phyloP scores from a whole-genome alignment of 2,113 vertebrate species.

The Tragelaphus strepsiceros region DNA sequence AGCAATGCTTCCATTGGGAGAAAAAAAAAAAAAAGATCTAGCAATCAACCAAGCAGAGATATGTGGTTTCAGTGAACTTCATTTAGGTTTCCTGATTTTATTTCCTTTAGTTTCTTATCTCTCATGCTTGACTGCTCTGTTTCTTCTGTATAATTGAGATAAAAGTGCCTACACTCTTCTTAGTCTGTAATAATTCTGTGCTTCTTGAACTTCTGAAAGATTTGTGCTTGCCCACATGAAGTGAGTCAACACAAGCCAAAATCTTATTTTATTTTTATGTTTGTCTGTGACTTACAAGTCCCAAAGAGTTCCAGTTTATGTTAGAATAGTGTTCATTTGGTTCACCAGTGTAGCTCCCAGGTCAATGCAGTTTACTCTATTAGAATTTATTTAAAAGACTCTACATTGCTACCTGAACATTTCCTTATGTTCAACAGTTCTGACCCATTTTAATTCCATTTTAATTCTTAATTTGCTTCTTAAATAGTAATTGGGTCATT shows the following conservation, averaged over 20 bases:
- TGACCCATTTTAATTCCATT: neutral
- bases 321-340: neutral
- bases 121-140: neutral
- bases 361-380: neutral
- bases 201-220: neutral
- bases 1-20: neutral
- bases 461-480: neutral
- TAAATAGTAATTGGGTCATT: neutral
- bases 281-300: neutral
- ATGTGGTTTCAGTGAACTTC: neutral
- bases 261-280: neutral
- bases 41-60: neutral
- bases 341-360: neutral
- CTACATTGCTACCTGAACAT: neutral
- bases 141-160: neutral
- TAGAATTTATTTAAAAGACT: neutral
- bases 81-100: neutral
- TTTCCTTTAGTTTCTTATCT: neutral
- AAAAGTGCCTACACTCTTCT: neutral
- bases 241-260: neutral
- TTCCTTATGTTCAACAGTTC: neutral
- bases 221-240: neutral
- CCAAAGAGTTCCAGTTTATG: neutral
- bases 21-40: neutral
- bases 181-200: neutral